These are phyloP conservation scores for Gopherus flavomarginatus DNA, from an alignment of 2,113 vertebrate species.

Conservation along the genomic window DNA sequence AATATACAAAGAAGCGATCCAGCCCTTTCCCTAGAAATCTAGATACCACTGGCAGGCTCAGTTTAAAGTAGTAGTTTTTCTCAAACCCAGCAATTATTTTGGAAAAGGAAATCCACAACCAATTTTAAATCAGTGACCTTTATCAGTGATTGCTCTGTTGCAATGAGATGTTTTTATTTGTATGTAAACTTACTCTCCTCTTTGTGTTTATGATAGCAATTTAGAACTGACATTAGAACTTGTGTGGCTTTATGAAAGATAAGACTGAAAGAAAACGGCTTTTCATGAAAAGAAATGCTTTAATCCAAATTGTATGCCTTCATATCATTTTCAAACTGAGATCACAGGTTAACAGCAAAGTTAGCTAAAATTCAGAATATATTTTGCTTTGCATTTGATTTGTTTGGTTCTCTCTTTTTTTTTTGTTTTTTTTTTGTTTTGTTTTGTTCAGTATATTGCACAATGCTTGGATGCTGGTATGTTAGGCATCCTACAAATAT, in stretches of 20 bases:
- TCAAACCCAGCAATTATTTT: conserved; percentile 43
- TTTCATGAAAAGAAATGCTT: conserved; percentile 11
- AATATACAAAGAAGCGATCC: not conserved
- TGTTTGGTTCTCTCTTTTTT: not conserved
- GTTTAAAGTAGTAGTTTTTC: not conserved
- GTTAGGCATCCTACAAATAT: not conserved
- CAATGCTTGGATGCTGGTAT: not conserved
- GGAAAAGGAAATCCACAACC: conserved; percentile 20
- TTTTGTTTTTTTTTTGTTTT: not conserved
- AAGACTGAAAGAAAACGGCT: conserved; percentile 16
- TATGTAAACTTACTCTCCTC: conserved; percentile 17
- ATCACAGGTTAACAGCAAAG: not conserved
- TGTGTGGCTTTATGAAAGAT: not conserved
- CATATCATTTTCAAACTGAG: conserved; percentile 33
- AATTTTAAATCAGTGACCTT: conserved; percentile 48
- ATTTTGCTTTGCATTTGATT: not conserved
- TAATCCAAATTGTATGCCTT: not conserved
- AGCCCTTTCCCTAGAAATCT: conserved; percentile 1
- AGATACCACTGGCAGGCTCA: not conserved
- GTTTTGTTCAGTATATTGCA: not conserved
- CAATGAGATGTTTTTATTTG: conserved; percentile 22
- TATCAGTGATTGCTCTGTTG: conserved; percentile 29
- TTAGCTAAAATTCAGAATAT: not conserved
- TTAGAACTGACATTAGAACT: conserved; percentile 25
- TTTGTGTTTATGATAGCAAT: conserved; percentile 57